Evolutionary conservation across 1,140 invertebrate species (phyloP), one percentile per base, ranked within the genome.

Genomic region (Pseudomyrmex sp.): DNA sequence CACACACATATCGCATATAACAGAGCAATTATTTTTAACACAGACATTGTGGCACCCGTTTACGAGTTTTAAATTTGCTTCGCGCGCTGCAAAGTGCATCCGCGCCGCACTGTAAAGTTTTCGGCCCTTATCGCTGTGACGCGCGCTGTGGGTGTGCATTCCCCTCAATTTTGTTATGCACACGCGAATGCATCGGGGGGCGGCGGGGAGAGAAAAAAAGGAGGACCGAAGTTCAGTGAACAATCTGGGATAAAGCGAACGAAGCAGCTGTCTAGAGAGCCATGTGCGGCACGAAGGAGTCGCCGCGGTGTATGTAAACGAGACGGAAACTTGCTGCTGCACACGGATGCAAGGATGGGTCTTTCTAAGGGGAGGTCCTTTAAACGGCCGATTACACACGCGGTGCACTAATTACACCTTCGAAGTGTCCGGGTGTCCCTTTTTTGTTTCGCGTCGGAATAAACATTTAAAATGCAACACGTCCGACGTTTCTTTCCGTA

Each of bases 221-320:
- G 54, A 56, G 54, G 44, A 26, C 52, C 54, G 68, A 84, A 82
- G 86, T 85, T 88, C 86, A 88, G 58, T 66, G 87, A 88, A 88
- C 87, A 88, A 88, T 88, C 83, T 77, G 50, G 66, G 65, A 23
- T 50, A 48, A 62, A 73, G 75, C 58, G 70, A 68, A 66, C 54
- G 63, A 69, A 75, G 61, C 87, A 83, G 86, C 74, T 85, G 86
- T 58, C 35, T 35, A 35, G 23, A 66, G 63, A 48, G 59, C 61
- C 82, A 70, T 77, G 73, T 76, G 58, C 52, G 61, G 0, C 44
- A 18, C 68, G 20, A 35, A 46, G 26, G 26, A 26, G 26, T 0
- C 26, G 48, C 58, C 72, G 68, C 50, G 50, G 50, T 68, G 50
- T 68, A 88, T 44, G 83, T 65, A 85, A 88, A 88, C 70, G 48